Evolutionary conservation across 1,140 invertebrate genomes (phyloP), one percentile per base, ranked within the genome.

Genomic region (Aphis gossypii): DNA sequence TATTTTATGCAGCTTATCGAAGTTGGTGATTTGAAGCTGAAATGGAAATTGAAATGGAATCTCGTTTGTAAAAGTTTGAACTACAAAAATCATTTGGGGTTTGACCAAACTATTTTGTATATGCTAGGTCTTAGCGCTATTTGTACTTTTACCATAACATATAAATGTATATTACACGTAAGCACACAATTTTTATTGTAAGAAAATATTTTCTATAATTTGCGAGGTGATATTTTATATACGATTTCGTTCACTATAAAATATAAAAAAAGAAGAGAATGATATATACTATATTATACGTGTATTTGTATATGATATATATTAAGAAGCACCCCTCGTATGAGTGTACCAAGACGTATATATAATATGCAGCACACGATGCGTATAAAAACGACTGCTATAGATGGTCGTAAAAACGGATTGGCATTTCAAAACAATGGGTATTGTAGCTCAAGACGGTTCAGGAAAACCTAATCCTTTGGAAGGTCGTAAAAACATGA

Each of bases 1-100:
- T 46, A 35, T 48, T 83, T 41, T 41, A 41, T 2, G 92, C 92
- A 25, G 76, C 92, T 54, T 93, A 93, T 93, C 86, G 76, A 82
- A 93, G 92, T 44, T 93, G 92, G 82, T 82, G 92, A 51, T 93
- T 56, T 84, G 82, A 93, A 93, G 92, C 92, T 51, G 92, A 93
- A 93, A 86, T 86, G 82, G 89, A 90, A 90, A 60, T 56, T n/a
- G n/a, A n/a, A n/a, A n/a, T n/a, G n/a, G n/a, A 41, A 41, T 41
- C 38, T 41, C 38, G 38, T 41, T 41, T 41, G 38, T 41, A 41
- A 41, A 41, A 41, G 38, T 41, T 1, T 41, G 38, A 41, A 41
- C 3, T 41, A 41, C 38, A 41, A 41, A 41, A 41, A 41, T 41
- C 38, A 41, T 41, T 41, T 1, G 38, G 38, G 38, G 38, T 41